Percentiles rank a stretch among this genome's conserved stretches.
These are phyloP conservation scores for Piscicola geometra DNA, from an alignment of 2,888 invertebrate species.

Conservation along the genomic window DNA sequence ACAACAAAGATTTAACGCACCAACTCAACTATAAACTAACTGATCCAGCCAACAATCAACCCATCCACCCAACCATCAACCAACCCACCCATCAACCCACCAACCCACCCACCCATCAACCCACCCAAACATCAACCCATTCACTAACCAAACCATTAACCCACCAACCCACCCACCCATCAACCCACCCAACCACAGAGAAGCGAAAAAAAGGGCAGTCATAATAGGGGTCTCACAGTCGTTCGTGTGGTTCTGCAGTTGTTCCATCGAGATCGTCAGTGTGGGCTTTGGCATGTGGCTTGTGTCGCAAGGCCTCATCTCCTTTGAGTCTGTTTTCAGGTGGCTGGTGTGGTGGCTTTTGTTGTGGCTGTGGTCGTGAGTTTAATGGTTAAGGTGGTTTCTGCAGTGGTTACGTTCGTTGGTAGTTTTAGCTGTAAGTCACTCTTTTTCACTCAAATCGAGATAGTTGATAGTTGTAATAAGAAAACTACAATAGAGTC, in stretches of 20 bases:
- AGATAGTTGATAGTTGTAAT: no score
- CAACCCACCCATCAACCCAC: not conserved
- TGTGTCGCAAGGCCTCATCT: slow-evolving; percentile 35
- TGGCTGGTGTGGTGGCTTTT: not conserved
- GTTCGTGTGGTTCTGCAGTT: slow-evolving; percentile 34
- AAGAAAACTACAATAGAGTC: no score
- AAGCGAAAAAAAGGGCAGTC: slow-evolving; percentile 33
- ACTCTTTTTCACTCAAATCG: no score
- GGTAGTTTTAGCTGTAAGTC: no score
- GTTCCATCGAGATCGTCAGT: slow-evolving; percentile 35
- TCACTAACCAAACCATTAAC: no score
- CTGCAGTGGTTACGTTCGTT: no score
- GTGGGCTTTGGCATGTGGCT: slow-evolving; percentile 39
- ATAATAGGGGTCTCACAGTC: slow-evolving; percentile 36
- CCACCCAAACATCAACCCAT: no score
- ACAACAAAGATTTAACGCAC: no score
- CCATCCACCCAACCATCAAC: not conserved
- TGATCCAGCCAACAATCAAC: no score
- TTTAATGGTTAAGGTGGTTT: not conserved
- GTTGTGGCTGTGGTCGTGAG: no score
- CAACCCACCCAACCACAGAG: slow-evolving; percentile 19
- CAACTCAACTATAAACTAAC: no score
- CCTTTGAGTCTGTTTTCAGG: slow-evolving; percentile 39
- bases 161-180: not conserved
- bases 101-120: no score